Conservation (phyloP, 2,797 vertebrate species). For the Phrynocephalus forsythii region DNA sequence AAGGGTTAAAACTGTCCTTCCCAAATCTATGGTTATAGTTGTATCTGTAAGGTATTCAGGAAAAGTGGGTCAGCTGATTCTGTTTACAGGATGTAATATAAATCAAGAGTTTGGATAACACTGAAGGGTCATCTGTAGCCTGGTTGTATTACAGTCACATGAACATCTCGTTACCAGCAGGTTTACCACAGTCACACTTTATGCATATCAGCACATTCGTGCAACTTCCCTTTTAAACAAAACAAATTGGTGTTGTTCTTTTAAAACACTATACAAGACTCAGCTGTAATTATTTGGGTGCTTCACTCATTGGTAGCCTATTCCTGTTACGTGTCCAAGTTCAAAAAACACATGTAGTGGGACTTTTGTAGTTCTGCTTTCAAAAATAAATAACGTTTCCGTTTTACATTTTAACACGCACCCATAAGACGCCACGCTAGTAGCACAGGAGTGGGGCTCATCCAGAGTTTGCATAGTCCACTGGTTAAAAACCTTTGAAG, state of each 20-base stretch:
- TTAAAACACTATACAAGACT: background rate
- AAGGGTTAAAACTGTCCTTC: slow-evolving; percentile 46
- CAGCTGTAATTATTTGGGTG: slow-evolving; percentile 37
- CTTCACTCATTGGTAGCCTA: slow-evolving; percentile 46
- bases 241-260: slow-evolving; percentile 40
- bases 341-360: slow-evolving; percentile 39
- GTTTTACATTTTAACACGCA: background rate
- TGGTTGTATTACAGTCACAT: slow-evolving; percentile 56
- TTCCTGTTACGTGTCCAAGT: slow-evolving; percentile 37
- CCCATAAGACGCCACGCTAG: background rate
- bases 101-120: slow-evolving; percentile 59
- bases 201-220: slow-evolving; percentile 38
- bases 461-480: background rate
- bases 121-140: slow-evolving; percentile 58
- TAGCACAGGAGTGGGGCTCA: background rate
- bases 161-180: slow-evolving; percentile 57
- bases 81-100: slow-evolving; percentile 68
- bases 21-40: slow-evolving; percentile 45
- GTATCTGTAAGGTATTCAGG: slow-evolving; percentile 59
- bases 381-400: background rate
- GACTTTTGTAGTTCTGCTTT: slow-evolving; percentile 19
- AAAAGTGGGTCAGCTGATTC: slow-evolving; percentile 54
- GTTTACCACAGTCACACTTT: slow-evolving; percentile 53
- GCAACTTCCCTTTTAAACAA: slow-evolving; percentile 30
- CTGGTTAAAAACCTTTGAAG: too few species aligned